Evolutionary conservation across 2,888 invertebrate species (phyloP), one percentile per base, ranked within the genome.

Genomic region (Melipona bicolor): DNA sequence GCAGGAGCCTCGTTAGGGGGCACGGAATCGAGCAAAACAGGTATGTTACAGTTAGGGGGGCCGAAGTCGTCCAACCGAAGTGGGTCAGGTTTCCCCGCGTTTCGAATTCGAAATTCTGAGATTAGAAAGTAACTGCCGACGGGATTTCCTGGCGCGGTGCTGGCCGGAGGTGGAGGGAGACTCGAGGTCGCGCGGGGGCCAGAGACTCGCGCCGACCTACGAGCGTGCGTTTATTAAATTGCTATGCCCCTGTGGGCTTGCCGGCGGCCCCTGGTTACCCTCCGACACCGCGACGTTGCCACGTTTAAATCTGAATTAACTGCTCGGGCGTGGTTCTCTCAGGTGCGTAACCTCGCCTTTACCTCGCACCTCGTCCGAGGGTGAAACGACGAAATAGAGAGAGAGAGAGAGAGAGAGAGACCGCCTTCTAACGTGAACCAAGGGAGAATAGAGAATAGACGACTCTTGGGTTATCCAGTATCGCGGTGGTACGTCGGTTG

Each of bases 141-240:
- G 85, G 77, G 80, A 86, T 87, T 86, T 61, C 19, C 84, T 74
- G 43, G 11, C 71, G 70, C 71, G 70, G 62, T 71, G 74, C 79
- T 73, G 67, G 72, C 62, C 72, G 43, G 43, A 11, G 77, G 32
- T 32, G 32, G 21, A 43, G 73, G 81, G 86, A 27, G 27, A 85
- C 85, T 87, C 82, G 83, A 87, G 90, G 86, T 89, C 84, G 83
- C 86, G 83, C 72, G 84, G 88, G 84, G 84, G 73, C 56, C 56
- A 56, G 52, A 61, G 67, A 54, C 73, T 80, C 65, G 77, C 65
- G 64, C 73, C 82, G 83, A 83, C 65, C 85, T 86, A 81, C 77
- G 87, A 87, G 88, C 83, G 87, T 87, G 89, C 91, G 92, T 92
- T 92, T 92, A 92, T 92, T 92, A 92, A 92, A 92, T 91, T 90